phyloP scores from a whole-genome alignment of 2,888 invertebrate genomes.

The Bedellia somnulentella region DNA sequence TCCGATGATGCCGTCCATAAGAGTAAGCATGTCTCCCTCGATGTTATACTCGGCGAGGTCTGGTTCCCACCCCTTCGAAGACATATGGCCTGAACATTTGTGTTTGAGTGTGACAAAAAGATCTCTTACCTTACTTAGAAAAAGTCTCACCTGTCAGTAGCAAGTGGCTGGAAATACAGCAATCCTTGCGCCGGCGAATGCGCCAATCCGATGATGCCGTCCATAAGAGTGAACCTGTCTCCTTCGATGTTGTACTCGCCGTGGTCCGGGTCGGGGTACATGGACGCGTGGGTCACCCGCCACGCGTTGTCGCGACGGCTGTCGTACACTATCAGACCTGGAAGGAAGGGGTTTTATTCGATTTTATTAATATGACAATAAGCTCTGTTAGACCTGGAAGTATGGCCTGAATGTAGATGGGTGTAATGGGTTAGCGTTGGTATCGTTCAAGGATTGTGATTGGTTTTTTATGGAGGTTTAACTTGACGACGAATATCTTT shows the following conservation, averaged over 20 bases:
- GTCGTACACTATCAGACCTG: conserved; percentile 65
- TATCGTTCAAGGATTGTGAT: no score
- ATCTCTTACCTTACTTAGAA: no score
- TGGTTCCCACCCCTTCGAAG: no score
- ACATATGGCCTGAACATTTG: no score
- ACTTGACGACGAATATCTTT: no score
- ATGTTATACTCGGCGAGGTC: conserved; percentile 76
- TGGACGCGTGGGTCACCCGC: conserved; percentile 78
- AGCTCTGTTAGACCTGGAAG: no score
- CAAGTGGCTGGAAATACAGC: conserved; percentile 73
- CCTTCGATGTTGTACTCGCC: conserved; percentile 73
- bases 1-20: conserved; percentile 76
- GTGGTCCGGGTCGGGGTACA: conserved; percentile 84
- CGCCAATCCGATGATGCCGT: conserved; percentile 71
- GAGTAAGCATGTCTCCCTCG: conserved; percentile 67
- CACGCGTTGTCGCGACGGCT: conserved; percentile 75
- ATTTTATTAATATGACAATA: no score
- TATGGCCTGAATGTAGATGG: no score
- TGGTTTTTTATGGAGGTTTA: no score
- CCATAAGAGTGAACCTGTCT: conserved; percentile 71
- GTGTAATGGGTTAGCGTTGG: no score
- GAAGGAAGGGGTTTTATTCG: no score
- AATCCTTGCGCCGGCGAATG: conserved; percentile 66
- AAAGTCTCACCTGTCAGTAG: conserved; percentile 68
- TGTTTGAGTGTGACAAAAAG: no score